A percentile compares a stretch with the other conserved stretches of the same genome.
These are phyloP conservation scores for Drosophila sproati DNA, from an alignment of 1,140 invertebrate genomes.

Conservation along the genomic window DNA sequence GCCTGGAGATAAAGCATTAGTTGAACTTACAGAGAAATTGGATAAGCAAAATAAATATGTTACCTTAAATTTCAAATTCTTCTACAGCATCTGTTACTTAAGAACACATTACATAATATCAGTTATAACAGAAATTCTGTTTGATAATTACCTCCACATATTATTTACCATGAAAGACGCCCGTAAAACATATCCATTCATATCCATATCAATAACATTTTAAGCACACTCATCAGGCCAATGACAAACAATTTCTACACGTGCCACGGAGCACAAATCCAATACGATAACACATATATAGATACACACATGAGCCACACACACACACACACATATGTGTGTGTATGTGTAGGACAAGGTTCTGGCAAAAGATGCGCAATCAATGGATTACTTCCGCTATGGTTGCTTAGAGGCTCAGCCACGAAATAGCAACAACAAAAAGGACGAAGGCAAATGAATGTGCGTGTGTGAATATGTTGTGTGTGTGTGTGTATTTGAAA, in stretches of 20 bases:
- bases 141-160: constrained; percentile 9
- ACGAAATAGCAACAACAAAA: constrained; percentile 40
- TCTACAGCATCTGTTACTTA: too few species aligned
- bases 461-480: background rate
- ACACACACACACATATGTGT: background rate
- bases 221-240: constrained; percentile 42
- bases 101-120: too few species aligned
- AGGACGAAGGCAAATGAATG: background rate
- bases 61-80: background rate
- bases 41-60: background rate
- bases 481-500: constrained; percentile 20
- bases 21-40: background rate
- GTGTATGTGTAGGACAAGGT: constrained; percentile 2
- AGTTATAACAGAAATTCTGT: background rate
- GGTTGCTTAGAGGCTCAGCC: constrained; percentile 48
- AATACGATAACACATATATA: constrained; percentile 27
- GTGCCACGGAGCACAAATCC: constrained; percentile 34
- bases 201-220: constrained; percentile 51
- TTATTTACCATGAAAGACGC: constrained; percentile 5
- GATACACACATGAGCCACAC: background rate
- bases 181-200: constrained; percentile 2
- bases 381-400: constrained; percentile 76
- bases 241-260: constrained; percentile 50
- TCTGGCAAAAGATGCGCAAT: constrained; percentile 44
- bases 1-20: background rate